These are phyloP conservation scores for Brachyrhaphis roseni DNA, from an alignment of 2,797 vertebrate genomes.

Conservation along the genomic window DNA sequence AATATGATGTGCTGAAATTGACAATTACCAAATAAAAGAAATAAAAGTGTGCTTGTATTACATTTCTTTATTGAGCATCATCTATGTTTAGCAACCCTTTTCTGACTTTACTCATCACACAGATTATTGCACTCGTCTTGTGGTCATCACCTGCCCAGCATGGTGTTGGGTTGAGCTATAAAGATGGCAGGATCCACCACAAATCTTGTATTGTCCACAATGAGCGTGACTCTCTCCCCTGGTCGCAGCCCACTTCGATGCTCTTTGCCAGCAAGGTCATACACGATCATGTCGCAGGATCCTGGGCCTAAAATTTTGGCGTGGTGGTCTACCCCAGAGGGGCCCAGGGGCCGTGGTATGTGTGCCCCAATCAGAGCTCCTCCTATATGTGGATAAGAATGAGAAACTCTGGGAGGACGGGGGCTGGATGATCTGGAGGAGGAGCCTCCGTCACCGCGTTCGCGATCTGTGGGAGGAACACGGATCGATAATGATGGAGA, in stretches of 20 bases:
- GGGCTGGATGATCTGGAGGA: conserved; percentile 90
- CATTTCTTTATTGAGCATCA: background rate
- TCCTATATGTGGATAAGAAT: conserved; percentile 55
- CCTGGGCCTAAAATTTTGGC: conserved; percentile 75
- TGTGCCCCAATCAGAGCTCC: conserved; percentile 83
- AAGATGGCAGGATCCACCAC: conserved; percentile 97
- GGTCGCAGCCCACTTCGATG: conserved; percentile 84
- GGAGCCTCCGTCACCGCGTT: conserved; percentile 75
- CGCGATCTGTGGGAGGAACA: conserved; percentile 60
- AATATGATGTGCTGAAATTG: no score
- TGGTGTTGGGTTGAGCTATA: conserved; percentile 97
- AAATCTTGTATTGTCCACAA: conserved; percentile 97
- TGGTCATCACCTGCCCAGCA: conserved; percentile 91
- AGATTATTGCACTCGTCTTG: background rate
- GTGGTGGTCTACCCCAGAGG: conserved; percentile 83
- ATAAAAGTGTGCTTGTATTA: background rate
- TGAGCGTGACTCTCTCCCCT: conserved; percentile 91
- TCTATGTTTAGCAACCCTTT: background rate
- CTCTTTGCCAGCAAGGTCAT: conserved; percentile 89
- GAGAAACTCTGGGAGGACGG: conserved; percentile 78
- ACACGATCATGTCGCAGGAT: conserved; percentile 88
- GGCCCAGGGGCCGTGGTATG: conserved; percentile 76
- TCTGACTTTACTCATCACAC: background rate
- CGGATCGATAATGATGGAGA: background rate
- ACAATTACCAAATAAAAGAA: no score